phyloP scores from a whole-genome alignment of 2,888 invertebrate genomes.

The Epistrophella euchroma region DNA sequence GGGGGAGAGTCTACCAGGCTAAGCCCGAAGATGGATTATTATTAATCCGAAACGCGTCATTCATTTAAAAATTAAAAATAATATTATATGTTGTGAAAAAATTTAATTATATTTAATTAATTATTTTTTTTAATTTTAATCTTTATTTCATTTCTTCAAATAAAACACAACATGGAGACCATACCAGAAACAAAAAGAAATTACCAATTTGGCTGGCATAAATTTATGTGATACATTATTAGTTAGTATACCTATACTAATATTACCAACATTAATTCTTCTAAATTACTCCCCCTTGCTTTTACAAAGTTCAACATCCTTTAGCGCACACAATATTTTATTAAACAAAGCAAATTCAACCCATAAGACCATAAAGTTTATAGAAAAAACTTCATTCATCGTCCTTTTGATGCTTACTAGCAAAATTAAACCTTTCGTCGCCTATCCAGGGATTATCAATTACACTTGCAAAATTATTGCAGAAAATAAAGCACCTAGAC shows the following conservation, averaged over 20 bases:
- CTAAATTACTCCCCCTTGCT: not conserved
- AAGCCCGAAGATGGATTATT: too few relatives aligned
- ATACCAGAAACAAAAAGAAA: too few relatives aligned
- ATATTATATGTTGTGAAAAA: too few relatives aligned
- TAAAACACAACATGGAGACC: too few relatives aligned
- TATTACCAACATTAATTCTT: not conserved
- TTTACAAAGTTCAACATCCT: not conserved
- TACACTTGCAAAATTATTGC: constrained; percentile 41
- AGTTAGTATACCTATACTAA: not conserved
- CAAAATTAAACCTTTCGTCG: constrained; percentile 46
- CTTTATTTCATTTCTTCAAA: too few relatives aligned
- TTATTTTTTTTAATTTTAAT: too few relatives aligned
- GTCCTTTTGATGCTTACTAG: not conserved
- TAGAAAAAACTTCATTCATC: constrained; percentile 2
- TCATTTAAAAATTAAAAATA: too few relatives aligned
- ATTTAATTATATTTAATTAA: too few relatives aligned
- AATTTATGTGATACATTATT: too few relatives aligned
- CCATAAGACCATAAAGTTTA: not conserved
- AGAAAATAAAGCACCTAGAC: constrained; percentile 23
- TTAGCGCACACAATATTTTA: not conserved
- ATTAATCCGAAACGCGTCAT: too few relatives aligned
- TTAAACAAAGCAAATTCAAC: not conserved
- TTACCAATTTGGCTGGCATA: too few relatives aligned
- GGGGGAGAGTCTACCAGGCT: too few relatives aligned
- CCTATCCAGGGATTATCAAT: constrained; percentile 44